Conservation (phyloP, 2,888 invertebrate genomes). For the Elysia crispata region DNA sequence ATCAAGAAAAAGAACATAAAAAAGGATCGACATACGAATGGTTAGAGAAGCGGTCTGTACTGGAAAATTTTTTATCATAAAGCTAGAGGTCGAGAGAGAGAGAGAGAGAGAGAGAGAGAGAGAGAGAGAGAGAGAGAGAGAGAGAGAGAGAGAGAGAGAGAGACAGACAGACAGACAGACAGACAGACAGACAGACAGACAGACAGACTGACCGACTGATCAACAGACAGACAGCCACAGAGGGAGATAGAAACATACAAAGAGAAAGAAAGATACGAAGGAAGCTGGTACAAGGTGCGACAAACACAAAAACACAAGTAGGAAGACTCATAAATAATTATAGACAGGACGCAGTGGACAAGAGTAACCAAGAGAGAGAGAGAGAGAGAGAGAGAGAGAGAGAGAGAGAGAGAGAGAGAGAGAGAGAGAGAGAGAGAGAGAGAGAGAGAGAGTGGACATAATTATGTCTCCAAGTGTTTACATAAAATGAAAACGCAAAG, state of each 20-base stretch:
- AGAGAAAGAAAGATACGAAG: no score
- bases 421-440: constrained; percentile 22
- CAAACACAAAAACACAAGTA: neutral
- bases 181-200: neutral
- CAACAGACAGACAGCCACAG: no score
- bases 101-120: constrained; percentile 16
- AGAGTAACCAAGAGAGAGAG: neutral
- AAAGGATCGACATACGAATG: no score
- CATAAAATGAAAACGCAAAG: no score
- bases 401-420: constrained; percentile 36
- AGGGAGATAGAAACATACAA: no score
- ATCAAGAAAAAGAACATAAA: no score
- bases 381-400: constrained; percentile 17
- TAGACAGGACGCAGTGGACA: neutral
- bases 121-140: neutral
- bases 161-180: neutral
- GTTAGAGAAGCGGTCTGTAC: no score
- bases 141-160: constrained; percentile 3
- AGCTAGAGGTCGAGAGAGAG: no score
- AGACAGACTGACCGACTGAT: no score
- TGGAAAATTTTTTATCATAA: neutral
- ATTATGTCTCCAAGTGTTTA: no score
- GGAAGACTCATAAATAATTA: neutral
- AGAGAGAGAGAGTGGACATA: constrained; percentile 23
- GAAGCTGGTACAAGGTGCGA: neutral